These are phyloP conservation scores for Myanophis thanlyinensis DNA, from an alignment of 2,113 vertebrate genomes.

Conservation along the genomic window DNA sequence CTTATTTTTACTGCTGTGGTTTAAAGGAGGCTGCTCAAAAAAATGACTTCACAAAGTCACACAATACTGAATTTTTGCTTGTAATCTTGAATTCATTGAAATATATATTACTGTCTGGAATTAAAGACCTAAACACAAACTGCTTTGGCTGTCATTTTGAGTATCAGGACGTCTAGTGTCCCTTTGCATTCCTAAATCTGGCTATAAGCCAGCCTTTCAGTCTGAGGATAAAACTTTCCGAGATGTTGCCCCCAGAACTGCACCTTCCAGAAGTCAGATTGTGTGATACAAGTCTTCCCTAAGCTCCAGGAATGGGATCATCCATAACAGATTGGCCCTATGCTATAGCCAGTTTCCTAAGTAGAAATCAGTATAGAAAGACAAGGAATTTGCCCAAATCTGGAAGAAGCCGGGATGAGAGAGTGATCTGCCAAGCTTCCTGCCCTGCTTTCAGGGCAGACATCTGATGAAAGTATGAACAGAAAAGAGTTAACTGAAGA, in stretches of 20 bases:
- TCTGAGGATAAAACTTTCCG: background rate
- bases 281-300: background rate
- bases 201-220: background rate
- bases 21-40: background rate
- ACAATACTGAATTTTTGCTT: background rate
- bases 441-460: background rate
- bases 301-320: background rate
- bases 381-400: background rate
- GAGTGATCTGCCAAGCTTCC: background rate
- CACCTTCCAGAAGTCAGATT: background rate
- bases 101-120: background rate
- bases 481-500: background rate
- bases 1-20: background rate
- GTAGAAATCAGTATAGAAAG: background rate
- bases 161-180: background rate
- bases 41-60: background rate
- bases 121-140: background rate
- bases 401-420: background rate
- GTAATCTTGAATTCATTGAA: background rate
- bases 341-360: background rate
- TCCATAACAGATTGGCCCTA: background rate
- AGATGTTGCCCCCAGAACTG: background rate
- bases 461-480: background rate
- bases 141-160: background rate
- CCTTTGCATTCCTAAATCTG: background rate